Evolutionary conservation across 2,113 vertebrate genomes (phyloP), one percentile per base, ranked within the genome.

Genomic region (Xenus cinereus): DNA sequence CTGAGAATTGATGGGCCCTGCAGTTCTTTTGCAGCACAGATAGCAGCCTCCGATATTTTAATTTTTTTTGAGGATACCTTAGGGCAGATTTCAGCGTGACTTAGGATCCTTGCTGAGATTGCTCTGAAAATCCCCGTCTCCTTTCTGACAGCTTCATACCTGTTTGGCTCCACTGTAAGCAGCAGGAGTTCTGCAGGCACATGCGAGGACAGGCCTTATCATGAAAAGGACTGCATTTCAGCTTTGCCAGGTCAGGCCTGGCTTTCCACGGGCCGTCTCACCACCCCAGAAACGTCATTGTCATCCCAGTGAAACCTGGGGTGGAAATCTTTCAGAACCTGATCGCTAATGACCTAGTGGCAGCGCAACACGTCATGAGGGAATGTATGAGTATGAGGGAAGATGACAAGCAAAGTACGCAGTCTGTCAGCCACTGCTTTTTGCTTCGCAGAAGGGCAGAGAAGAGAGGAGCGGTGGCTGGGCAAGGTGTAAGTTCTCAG

Each of bases 1-100:
- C 88, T 96, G 95, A 95, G 94, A 95, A 90, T 37, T 95, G 92
- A 96, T 95, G 96, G 68, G 91, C 94, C 94, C 69, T 93, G 94
- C 86, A 96, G 94, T 84, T 93, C 88, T 95, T 87, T 72, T 78
- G 48, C 57, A 92, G 95, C 51, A 63, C 60, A 78, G 85, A 95
- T 90, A 8, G 3, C 64, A 93, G 94, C 51, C 43, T 73, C 43
- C 76, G 88, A 39, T 37, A 37, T 21, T 20, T 51, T 51, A 63
- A 4, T 24, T 37, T 74, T 41, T 35, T 71, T 57, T 46, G 8
- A 66, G 64, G 43, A 41, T 87, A 79, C 83, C 80, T 78, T 59
- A 75, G 35, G 92, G 92, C 86, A 86, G 53, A 91, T 95, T 92
- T 93, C 48, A 79, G 66, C 48, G 26, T 81, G 76, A 68, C 86